Percentiles rank a stretch among this genome's conserved stretches.
Conservation (phyloP, 2,797 vertebrate species). For the Tapirus indicus region DNA sequence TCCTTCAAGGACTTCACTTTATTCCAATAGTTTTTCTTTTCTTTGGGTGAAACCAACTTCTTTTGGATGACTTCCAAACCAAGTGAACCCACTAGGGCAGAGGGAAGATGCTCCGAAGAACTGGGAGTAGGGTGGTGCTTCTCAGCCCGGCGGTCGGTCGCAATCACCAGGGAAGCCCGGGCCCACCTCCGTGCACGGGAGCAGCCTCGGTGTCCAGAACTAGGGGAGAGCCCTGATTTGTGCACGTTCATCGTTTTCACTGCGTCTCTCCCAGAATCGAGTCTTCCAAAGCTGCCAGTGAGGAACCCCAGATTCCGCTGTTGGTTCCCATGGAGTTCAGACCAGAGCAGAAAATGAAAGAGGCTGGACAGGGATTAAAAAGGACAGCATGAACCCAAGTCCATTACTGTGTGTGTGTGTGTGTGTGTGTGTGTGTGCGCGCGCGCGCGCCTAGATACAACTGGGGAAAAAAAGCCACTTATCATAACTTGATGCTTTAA, state of each 20-base stretch:
- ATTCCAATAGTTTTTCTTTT: background rate
- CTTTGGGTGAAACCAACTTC: background rate
- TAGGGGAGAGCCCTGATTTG: background rate
- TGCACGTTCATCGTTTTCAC: conserved; percentile 55
- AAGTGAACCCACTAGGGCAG: background rate
- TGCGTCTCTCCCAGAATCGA: conserved; percentile 39
- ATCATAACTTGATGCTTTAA: background rate
- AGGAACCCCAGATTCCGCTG: conserved; percentile 76
- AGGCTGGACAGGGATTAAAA: conserved; percentile 78
- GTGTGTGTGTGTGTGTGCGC: background rate
- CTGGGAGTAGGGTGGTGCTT: accelerated
- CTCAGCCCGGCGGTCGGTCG: background rate
- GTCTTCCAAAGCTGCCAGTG: conserved; percentile 26
- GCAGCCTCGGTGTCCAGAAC: background rate
- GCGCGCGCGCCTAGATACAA: background rate
- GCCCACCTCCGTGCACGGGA: background rate
- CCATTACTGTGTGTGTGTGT: background rate
- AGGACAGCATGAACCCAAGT: conserved; percentile 65
- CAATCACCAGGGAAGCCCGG: background rate
- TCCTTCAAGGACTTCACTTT: background rate
- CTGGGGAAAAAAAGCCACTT: accelerated
- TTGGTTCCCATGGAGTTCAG: conserved; percentile 75
- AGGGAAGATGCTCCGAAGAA: background rate
- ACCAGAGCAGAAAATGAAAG: conserved; percentile 81
- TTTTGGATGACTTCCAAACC: background rate